These are phyloP conservation scores for Lymantria monacha DNA, from an alignment of 2,888 invertebrate genomes.

Conservation along the genomic window DNA sequence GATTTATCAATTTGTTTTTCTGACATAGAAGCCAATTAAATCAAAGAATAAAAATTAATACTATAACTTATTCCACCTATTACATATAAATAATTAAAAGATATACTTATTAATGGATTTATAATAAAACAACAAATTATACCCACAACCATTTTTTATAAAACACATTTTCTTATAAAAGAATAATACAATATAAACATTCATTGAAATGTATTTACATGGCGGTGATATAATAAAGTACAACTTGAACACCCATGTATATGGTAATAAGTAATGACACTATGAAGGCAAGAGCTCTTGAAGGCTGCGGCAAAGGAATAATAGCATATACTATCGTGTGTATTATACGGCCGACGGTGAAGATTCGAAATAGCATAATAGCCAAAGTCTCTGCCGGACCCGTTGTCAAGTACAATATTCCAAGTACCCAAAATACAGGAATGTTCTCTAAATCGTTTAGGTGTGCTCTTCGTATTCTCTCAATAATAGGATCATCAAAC, in stretches of 20 bases:
- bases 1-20: too few species aligned
- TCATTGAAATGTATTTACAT: not conserved
- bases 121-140: too few species aligned
- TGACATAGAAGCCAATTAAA: too few species aligned
- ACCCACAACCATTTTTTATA: too few species aligned
- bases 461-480: conserved; percentile 81
- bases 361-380: conserved; percentile 69
- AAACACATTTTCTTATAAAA: too few species aligned
- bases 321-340: conserved; percentile 86
- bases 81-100: too few species aligned
- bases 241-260: conserved; percentile 63
- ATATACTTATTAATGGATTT: too few species aligned
- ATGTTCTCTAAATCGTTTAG: conserved; percentile 89
- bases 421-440: conserved; percentile 83
- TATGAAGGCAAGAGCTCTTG: conserved; percentile 57
- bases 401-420: conserved; percentile 83
- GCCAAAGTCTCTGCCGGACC: conserved; percentile 71
- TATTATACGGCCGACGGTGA: conserved; percentile 77
- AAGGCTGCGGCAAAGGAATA: conserved; percentile 82
- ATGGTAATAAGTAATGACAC: conserved; percentile 49
- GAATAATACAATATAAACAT: too few species aligned
- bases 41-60: too few species aligned
- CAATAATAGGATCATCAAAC: conserved; percentile 57
- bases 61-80: too few species aligned
- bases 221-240: conserved; percentile 48